Evolutionary conservation across 2,888 invertebrate species (phyloP), one percentile per base, ranked within the genome.

Genomic region (Drosophila falleni): DNA sequence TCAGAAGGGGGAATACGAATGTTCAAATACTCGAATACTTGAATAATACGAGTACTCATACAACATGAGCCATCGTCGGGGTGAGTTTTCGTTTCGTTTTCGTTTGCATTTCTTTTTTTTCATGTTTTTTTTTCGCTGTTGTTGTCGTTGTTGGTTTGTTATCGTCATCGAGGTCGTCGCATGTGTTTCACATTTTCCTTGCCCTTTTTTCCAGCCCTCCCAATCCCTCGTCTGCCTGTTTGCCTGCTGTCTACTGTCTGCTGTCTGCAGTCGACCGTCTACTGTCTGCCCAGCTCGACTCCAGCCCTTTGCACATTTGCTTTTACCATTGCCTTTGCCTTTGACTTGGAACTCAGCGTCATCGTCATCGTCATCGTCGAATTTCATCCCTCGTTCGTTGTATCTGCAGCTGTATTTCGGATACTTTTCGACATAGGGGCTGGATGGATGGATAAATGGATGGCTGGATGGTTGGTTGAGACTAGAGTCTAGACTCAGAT

Each of bases 151-250:
- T 35, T 64, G 68, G 64, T 62, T 66, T 89, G 89, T 89, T 84
- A 84, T 84, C 84, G 84, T 89, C 84, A 84, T 84, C 84, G 84
- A 88, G 89, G 87, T 89, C 81, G 78, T 70, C 88, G 88, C 83
- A 84, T 85, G 85, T 85, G 85, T 89, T 89, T 89, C 81, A 73
- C 87, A 85, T 87, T 89, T 89, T 89, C 81, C 84, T 80, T 80
- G 80, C 81, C 81, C 87, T 83, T 83, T 74, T 80, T 58, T 46
- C 71, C 53, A 60, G 74, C 63, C 70, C 33, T 11, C 13, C 73
- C 64, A 53, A 23, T 54, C 23, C 44, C 49, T 41, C 31, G 65
- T 69, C 72, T 80, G 81, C 51, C 62, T 68, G 77, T 70, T 75
- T 80, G 84, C 64, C 69, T 47, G 69, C 66, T 56, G 62, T 51